These are phyloP conservation scores for Lottia scabra DNA, from an alignment of 2,888 invertebrate genomes.

Conservation along the genomic window DNA sequence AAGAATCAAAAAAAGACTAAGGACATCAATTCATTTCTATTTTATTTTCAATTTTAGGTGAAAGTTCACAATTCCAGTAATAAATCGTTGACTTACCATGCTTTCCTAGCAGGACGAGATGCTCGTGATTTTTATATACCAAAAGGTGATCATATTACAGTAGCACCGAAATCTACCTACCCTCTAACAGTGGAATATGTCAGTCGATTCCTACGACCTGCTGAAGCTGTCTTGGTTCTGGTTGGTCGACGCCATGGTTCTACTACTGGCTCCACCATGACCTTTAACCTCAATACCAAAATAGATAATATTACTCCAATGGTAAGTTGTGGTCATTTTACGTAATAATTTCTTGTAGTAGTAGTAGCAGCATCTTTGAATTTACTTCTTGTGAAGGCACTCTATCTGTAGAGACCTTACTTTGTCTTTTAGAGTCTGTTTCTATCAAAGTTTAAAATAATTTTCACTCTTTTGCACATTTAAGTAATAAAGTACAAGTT, in stretches of 20 bases:
- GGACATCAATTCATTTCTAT: not conserved
- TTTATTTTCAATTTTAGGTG: slow-evolving; percentile 51
- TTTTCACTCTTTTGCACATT: too few relatives aligned
- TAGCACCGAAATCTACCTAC: slow-evolving; percentile 59
- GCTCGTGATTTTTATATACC: slow-evolving; percentile 64
- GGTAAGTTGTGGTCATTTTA: slow-evolving; percentile 56
- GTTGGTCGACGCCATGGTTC: slow-evolving; percentile 64
- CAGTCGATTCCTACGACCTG: slow-evolving; percentile 62
- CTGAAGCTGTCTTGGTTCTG: slow-evolving; percentile 64
- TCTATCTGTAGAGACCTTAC: too few relatives aligned
- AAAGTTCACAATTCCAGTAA: slow-evolving; percentile 65
- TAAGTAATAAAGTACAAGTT: too few relatives aligned
- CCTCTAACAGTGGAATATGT: slow-evolving; percentile 57
- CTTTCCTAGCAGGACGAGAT: slow-evolving; percentile 64
- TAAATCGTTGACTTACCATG: slow-evolving; percentile 65
- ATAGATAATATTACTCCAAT: slow-evolving; percentile 64
- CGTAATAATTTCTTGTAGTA: too few relatives aligned
- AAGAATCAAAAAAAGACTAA: too few relatives aligned
- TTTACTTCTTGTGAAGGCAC: too few relatives aligned
- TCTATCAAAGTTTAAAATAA: too few relatives aligned
- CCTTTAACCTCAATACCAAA: slow-evolving; percentile 63
- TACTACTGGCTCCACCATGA: slow-evolving; percentile 61
- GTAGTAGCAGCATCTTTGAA: too few relatives aligned
- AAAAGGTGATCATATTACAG: slow-evolving; percentile 59
- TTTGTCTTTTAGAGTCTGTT: too few relatives aligned